Evolutionary conservation across 2,888 invertebrate genomes (phyloP).

Genomic region (Drosophila bunnanda): DNA sequence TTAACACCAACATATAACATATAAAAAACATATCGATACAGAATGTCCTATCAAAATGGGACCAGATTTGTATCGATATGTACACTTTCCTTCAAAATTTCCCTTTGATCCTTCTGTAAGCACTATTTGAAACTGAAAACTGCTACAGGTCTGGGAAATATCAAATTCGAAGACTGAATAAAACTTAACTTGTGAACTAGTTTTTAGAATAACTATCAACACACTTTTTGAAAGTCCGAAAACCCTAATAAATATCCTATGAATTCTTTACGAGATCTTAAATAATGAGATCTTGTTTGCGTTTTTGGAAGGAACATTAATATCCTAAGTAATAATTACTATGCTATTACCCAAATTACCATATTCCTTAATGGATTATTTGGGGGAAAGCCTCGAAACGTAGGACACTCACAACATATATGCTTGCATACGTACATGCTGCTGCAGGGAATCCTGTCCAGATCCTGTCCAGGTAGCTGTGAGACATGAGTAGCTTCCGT

Average conservation of each 20-base stretch:
- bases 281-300: background rate
- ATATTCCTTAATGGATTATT: background rate
- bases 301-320: background rate
- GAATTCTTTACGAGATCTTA: background rate
- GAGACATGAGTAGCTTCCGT: conserved; percentile 14
- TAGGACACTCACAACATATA: background rate
- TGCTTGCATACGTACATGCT: background rate
- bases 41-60: background rate
- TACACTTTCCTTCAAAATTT: background rate
- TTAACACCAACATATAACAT: too few species aligned
- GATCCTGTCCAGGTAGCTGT: background rate
- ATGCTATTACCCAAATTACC: background rate
- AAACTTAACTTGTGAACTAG: background rate
- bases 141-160: too few species aligned
- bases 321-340: too few species aligned
- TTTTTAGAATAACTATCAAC: background rate
- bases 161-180: background rate
- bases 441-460: background rate
- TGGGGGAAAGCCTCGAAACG: conserved; percentile 3
- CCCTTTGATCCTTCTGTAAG: background rate
- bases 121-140: too few species aligned
- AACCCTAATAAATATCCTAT: background rate
- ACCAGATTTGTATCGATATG: too few species aligned
- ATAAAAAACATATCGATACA: background rate
- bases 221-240: background rate